These are phyloP conservation scores for Orbicella faveolata DNA, from an alignment of 64 coral and sea anemone species.

Conservation along the genomic window DNA sequence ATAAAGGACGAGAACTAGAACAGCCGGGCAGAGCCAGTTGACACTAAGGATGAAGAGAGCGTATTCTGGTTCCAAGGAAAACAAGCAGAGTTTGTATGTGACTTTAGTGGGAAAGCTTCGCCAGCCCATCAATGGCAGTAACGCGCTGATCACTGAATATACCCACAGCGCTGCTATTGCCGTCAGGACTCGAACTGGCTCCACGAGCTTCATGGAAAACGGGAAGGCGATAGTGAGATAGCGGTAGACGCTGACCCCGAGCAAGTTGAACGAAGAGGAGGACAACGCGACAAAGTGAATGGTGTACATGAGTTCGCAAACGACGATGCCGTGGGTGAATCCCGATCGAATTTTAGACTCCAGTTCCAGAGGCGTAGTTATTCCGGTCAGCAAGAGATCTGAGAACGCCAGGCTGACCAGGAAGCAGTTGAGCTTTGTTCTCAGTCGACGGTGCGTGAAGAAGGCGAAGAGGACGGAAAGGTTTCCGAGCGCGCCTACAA, in stretches of 20 bases:
- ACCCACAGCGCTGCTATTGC: slow-evolving; percentile 21
- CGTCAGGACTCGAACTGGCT: not conserved
- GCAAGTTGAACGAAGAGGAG: slow-evolving; percentile 49
- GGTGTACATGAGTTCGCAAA: slow-evolving; percentile 60
- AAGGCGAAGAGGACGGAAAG: slow-evolving; percentile 52
- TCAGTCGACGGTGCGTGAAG: slow-evolving; percentile 34
- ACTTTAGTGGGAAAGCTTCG: not conserved
- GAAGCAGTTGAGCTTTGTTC: slow-evolving; percentile 62
- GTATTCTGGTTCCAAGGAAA: slow-evolving; percentile 4
- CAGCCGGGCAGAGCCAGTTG: slow-evolving; percentile 56
- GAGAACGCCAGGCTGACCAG: slow-evolving; percentile 56
- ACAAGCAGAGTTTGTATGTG: not conserved
- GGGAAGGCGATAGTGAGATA: slow-evolving; percentile 51
- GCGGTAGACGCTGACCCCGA: slow-evolving; percentile 56
- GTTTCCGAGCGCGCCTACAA: slow-evolving; percentile 32
- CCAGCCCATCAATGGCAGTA: slow-evolving; percentile 62
- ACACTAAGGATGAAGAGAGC: slow-evolving; percentile 36
- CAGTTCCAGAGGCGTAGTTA: slow-evolving; percentile 48
- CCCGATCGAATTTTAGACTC: slow-evolving; percentile 32
- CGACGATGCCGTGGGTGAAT: slow-evolving; percentile 28
- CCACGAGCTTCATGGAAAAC: slow-evolving; percentile 26
- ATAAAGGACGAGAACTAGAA: slow-evolving; percentile 49
- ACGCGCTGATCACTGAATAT: slow-evolving; percentile 24
- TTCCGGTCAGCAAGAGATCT: slow-evolving; percentile 5
- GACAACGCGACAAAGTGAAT: slow-evolving; percentile 30